Conservation (phyloP, 2,888 invertebrate genomes). For the Molorchus minor region DNA sequence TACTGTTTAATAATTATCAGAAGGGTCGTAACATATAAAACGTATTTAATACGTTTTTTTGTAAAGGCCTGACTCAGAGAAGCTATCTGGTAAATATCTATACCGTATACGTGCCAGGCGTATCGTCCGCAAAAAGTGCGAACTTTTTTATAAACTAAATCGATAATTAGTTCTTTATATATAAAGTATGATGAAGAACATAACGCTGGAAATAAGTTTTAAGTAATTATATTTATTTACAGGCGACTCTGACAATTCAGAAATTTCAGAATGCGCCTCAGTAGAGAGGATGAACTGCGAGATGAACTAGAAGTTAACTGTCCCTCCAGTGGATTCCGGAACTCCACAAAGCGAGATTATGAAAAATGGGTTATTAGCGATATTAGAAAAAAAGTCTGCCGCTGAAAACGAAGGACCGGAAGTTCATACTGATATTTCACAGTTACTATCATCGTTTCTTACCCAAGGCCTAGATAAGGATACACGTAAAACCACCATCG, state of each 20-base stretch:
- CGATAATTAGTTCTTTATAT: no score
- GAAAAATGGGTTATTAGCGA: neutral
- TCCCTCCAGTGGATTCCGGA: neutral
- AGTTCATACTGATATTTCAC: slow-evolving; percentile 27
- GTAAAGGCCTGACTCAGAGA: no score
- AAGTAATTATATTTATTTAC: neutral
- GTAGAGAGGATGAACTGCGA: neutral
- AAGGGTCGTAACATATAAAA: no score
- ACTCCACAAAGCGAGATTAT: neutral
- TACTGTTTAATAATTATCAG: no score
- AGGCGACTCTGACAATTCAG: neutral
- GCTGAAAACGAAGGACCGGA: slow-evolving; percentile 13
- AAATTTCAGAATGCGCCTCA: neutral
- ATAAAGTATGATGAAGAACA: no score
- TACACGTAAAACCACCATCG: slow-evolving; percentile 12
- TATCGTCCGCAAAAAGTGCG: no score
- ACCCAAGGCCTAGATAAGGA: slow-evolving; percentile 23
- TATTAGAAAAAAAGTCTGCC: slow-evolving; percentile 1
- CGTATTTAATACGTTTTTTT: no score
- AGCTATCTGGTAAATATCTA: no score
- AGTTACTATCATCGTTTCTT: slow-evolving; percentile 16
- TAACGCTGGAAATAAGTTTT: no score
- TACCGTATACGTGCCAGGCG: no score
- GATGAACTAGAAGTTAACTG: neutral
- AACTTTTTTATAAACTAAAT: no score